Evolutionary conservation across 2,888 invertebrate species (phyloP), one percentile per base, ranked within the genome.

Genomic region (Poecilobothrus nobilitatus): DNA sequence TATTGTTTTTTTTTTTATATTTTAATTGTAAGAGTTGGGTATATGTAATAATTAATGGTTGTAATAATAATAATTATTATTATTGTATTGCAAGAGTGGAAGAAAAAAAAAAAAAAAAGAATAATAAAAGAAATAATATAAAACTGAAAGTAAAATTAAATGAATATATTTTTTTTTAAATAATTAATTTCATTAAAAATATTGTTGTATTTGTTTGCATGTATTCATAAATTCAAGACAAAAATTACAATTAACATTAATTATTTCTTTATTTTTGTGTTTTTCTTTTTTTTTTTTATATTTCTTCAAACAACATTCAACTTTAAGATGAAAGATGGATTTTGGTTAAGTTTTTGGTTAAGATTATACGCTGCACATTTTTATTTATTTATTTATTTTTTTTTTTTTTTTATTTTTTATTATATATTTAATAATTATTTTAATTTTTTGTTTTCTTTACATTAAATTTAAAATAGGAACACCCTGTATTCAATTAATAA

Each of bases 181-280:
- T 37, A 10, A 10, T 37, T 37, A 1, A 37, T 37, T 10, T 37
- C 7, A 37, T 37, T 37, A 5, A 12, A 5, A 37, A 37, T 37
- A 37, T 37, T 37, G 12, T 37, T 37, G 12, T 10, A 37, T 37
- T 37, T 34, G 34, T 37, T 37, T 37, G 27, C 27, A 27, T 27
- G 27, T 27, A 27, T 27, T 27, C 27, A 27, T 27, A 27, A 27
- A 53, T 18, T 53, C 15, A 18, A 53, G 53, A 53, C 9, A 41
- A 53, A 53, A 53, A 53, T 53, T 53, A 53, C 53, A 53, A 53
- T 53, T 53, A 53, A 53, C 53, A 53, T 53, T 53, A 53, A 53
- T 18, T 53, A 18, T 53, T 53, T 15, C 12, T 37, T 53, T 53
- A 53, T 53, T 53, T 53, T 53, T 18, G 2, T 9, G 2, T 53